A percentile compares a stretch with the other conserved stretches of the same genome.
These are phyloP conservation scores for Megalurothrips usitatus DNA, from an alignment of 2,888 invertebrate species.

Conservation along the genomic window DNA sequence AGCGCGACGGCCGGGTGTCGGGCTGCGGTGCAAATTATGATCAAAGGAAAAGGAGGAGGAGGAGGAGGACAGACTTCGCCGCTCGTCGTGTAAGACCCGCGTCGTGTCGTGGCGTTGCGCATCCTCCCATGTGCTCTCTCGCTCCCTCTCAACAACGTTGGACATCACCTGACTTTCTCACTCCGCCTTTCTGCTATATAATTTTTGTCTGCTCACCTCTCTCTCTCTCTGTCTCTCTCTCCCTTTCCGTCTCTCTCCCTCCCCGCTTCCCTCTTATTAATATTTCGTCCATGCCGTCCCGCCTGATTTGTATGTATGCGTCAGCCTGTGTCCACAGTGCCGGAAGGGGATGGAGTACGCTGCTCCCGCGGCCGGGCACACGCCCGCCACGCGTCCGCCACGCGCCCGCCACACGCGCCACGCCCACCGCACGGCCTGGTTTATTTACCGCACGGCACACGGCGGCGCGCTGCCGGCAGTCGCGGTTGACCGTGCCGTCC, in stretches of 20 bases:
- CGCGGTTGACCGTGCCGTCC: no score
- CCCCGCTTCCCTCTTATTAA: neutral
- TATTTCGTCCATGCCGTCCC: no score
- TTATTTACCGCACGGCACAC: no score
- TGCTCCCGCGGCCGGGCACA: no score
- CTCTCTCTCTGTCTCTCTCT: neutral
- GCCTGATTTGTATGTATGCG: no score
- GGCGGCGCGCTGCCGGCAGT: no score
- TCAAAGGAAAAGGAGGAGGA: neutral
- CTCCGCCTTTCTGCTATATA: neutral
- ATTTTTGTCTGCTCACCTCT: neutral
- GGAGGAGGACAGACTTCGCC: neutral
- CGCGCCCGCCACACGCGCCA: no score
- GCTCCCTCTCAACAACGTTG: neutral
- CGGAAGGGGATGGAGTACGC: no score
- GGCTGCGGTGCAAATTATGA: neutral
- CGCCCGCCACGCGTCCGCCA: no score
- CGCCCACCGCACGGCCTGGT: no score
- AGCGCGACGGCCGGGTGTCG: neutral
- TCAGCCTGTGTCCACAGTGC: no score
- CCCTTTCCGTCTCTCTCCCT: neutral
- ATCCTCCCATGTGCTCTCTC: neutral
- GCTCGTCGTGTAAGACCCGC: no score
- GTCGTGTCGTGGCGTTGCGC: neutral
- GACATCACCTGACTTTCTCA: neutral